phyloP scores from a whole-genome alignment of 2,888 invertebrate genomes.

The Cosmia trapezina region DNA sequence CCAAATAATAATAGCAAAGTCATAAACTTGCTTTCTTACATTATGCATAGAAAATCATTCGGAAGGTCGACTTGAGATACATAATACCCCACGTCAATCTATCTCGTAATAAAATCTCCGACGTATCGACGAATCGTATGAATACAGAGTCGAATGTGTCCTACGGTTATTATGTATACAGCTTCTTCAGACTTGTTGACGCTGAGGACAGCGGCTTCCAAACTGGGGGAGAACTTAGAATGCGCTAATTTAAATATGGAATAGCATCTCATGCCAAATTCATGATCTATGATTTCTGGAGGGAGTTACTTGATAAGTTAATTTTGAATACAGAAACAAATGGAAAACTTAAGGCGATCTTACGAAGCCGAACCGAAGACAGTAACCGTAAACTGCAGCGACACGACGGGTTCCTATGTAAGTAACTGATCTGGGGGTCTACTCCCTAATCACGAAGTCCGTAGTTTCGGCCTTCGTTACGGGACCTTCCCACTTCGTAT shows the following conservation, averaged over 20 bases:
- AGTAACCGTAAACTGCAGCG: background rate
- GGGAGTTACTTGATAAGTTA: background rate
- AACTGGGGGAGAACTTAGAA: background rate
- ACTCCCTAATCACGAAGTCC: too few relatives aligned
- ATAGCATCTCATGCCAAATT: background rate
- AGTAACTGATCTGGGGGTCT: too few relatives aligned
- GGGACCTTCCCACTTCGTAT: too few relatives aligned
- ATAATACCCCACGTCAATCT: slow-evolving; percentile 5
- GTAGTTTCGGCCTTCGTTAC: too few relatives aligned
- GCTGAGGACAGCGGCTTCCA: slow-evolving; percentile 38
- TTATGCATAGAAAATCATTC: background rate
- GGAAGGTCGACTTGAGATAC: slow-evolving; percentile 19
- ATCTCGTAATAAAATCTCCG: slow-evolving; percentile 36
- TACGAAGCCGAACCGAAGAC: too few relatives aligned
- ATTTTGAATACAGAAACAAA: too few relatives aligned
- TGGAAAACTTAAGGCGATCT: too few relatives aligned
- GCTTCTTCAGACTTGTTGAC: slow-evolving; percentile 53
- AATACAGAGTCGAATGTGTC: slow-evolving; percentile 39
- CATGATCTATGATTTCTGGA: background rate
- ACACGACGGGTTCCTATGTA: too few relatives aligned
- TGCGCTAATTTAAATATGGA: background rate
- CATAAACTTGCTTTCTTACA: slow-evolving; percentile 30
- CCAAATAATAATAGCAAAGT: background rate
- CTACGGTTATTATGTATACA: slow-evolving; percentile 42
- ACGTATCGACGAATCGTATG: slow-evolving; percentile 42